Evolutionary conservation across 2,113 vertebrate species (phyloP), one percentile per base, ranked within the genome.

Genomic region (Centrocercus urophasianus): DNA sequence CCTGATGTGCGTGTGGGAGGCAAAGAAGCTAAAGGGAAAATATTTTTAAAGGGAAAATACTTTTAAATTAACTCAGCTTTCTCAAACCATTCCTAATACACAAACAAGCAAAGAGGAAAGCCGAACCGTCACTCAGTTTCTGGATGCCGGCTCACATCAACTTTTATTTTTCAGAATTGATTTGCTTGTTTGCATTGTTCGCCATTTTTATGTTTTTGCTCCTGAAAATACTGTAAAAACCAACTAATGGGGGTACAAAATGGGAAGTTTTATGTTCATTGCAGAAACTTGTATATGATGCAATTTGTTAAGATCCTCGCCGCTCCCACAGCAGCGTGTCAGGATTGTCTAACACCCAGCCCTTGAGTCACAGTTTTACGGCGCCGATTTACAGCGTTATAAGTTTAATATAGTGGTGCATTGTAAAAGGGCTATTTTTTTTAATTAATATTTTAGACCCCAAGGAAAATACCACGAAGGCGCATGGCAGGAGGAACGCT

Each of bases 111-210:
- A 91, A 95, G 61, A 88, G 86, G 93, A 59, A 42, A 86, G 63
- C 47, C 69, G 83, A 79, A 52, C 72, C 0, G 1, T 71, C 89
- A 77, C 70, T 86, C 89, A 57, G 30, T 87, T 47, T 67, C 83
- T 32, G 19, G 43, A 90, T 90, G 88, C 89, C 90, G 88, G 66
- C 73, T 91, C 88, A 75, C 4, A 11, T 74, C 91, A 74, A 54
- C 86, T 95, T 96, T 95, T 96, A 96, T 95, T 95, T 94, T 83
- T 65, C 93, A 50, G 76, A 80, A 93, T 66, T 95, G 93, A 96
- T 97, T 95, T 47, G 8, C 77, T 89, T 90, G 80, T 50, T 79
- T 86, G 88, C 75, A 82, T 80, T 43, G 54, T 85, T 95, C 86
- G 81, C 81, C 78, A 28, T 64, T 89, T 95, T 96, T 93, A 86